Evolutionary conservation across 2,888 invertebrate species (phyloP).

Genomic region (Pandemis cinnamomeana): DNA sequence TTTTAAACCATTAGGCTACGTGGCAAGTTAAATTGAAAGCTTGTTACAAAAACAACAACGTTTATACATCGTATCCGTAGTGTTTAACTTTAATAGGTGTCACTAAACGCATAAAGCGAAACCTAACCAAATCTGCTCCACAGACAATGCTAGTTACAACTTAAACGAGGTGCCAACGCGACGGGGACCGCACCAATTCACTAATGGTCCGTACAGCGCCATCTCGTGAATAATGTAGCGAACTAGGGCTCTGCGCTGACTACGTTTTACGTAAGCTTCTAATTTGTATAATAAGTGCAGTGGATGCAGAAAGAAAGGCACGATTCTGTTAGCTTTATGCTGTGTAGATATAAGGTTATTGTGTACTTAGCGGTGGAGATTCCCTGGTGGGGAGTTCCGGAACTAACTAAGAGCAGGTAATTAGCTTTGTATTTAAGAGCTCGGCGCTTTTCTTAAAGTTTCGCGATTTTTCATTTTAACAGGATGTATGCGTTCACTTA

Average conservation of each 20-base stretch:
- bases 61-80: too few species aligned
- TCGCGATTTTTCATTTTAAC: not conserved
- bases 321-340: not conserved
- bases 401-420: not conserved
- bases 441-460: not conserved
- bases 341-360: not conserved
- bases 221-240: constrained; percentile 39
- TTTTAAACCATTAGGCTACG: too few species aligned
- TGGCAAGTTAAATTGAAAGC: too few species aligned
- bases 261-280: constrained; percentile 34
- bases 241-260: constrained; percentile 28
- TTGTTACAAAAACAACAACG: too few species aligned
- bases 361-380: not conserved
- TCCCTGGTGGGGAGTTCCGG: not conserved
- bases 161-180: constrained; percentile 33
- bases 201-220: constrained; percentile 37
- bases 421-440: not conserved
- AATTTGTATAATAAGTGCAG: constrained; percentile 39
- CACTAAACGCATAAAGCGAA: not conserved
- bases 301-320: constrained; percentile 11
- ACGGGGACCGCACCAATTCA: constrained; percentile 28
- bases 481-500: too few species aligned
- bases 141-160: constrained; percentile 22
- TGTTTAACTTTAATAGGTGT: not conserved
- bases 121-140: not conserved